Percentiles rank a stretch among this genome's conserved stretches.
These are phyloP conservation scores for Nasonia giraulti DNA, from an alignment of 1,140 invertebrate genomes.

Conservation along the genomic window DNA sequence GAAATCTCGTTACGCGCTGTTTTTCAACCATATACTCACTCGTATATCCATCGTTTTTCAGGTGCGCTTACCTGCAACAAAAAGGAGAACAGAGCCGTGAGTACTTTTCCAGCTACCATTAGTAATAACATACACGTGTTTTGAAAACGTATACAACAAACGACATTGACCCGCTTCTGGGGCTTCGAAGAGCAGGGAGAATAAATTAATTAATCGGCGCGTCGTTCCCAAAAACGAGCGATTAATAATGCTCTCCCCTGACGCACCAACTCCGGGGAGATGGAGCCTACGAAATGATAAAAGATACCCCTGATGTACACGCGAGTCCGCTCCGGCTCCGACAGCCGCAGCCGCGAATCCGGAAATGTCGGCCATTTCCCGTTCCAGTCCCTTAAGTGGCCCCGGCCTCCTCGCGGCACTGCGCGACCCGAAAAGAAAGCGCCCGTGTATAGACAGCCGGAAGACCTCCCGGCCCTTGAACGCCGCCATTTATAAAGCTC, in stretches of 20 bases:
- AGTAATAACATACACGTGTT: too few relatives aligned
- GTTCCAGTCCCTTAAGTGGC: neutral
- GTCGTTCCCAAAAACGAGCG: neutral
- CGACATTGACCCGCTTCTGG: too few relatives aligned
- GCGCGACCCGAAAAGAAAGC: neutral
- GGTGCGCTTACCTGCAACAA: too few relatives aligned
- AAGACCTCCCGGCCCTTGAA: neutral
- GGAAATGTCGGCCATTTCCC: neutral
- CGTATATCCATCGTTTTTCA: too few relatives aligned
- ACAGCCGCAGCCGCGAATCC: neutral
- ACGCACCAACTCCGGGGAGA: neutral
- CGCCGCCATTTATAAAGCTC: neutral
- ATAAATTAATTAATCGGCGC: neutral
- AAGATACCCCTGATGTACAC: neutral
- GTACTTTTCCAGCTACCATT: too few relatives aligned
- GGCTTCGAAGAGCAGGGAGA: neutral
- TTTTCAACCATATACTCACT: too few relatives aligned
- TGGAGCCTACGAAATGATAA: neutral
- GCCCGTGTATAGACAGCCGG: neutral
- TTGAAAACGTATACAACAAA: too few relatives aligned
- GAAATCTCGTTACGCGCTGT: neutral
- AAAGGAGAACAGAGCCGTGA: too few relatives aligned
- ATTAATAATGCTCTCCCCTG: neutral
- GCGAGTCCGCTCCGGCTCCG: too few relatives aligned
- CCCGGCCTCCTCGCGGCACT: neutral